Conservation (phyloP, 2,797 vertebrate genomes). For the Enteromius paludinosus region DNA sequence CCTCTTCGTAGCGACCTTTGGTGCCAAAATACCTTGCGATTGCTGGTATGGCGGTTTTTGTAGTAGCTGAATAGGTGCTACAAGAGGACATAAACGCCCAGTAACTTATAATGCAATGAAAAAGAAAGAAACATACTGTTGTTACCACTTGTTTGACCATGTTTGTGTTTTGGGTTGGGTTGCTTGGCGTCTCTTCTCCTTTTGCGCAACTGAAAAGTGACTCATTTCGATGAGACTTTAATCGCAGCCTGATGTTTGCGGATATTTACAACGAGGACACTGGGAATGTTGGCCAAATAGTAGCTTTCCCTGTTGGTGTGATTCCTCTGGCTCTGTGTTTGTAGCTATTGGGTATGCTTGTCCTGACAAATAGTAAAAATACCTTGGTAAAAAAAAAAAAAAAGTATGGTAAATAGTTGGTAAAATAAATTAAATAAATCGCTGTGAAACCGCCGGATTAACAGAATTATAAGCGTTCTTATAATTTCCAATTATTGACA, state of each 20-base stretch:
- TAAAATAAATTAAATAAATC: not conserved
- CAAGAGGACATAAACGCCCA: slow-evolving; percentile 39
- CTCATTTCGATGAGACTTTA: slow-evolving; percentile 1
- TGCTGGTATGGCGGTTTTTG: slow-evolving; percentile 59
- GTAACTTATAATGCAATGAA: slow-evolving; percentile 6
- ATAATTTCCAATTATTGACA: not conserved
- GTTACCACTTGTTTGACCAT: slow-evolving; percentile 38
- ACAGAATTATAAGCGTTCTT: too few species aligned
- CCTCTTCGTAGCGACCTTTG: slow-evolving; percentile 90
- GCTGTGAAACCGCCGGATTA: not conserved
- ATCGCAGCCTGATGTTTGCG: not conserved
- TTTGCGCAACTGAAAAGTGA: slow-evolving; percentile 24
- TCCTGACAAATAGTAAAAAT: not conserved
- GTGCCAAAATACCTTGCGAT: slow-evolving; percentile 86
- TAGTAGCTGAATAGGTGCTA: not conserved
- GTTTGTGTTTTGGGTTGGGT: not conserved
- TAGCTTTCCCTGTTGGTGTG: slow-evolving; percentile 16
- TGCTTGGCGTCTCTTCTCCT: not conserved
- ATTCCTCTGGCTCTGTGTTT: not conserved
- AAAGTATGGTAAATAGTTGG: not conserved
- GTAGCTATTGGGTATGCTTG: not conserved
- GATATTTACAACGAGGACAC: not conserved
- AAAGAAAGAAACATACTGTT: slow-evolving; percentile 18
- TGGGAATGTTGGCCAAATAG: slow-evolving; percentile 32
- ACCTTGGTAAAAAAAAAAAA: not conserved